Percentiles rank a stretch among this genome's conserved stretches.
These are phyloP conservation scores for Mirounga angustirostris DNA, from an alignment of 2,113 vertebrate species.

Conservation along the genomic window DNA sequence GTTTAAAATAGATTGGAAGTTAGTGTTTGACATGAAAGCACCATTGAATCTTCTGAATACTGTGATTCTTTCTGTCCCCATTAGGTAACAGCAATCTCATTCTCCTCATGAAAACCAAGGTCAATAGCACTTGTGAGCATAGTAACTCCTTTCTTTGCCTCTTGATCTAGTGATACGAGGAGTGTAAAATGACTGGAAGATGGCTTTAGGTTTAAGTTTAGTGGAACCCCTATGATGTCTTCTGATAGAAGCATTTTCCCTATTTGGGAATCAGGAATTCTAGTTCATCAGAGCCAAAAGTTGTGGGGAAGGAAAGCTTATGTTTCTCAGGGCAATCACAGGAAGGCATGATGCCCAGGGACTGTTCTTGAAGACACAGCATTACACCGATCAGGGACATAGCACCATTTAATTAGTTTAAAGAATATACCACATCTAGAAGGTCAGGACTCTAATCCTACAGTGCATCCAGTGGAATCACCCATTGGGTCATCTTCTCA, in stretches of 20 bases:
- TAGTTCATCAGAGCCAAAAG: not conserved
- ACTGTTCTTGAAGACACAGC: not conserved
- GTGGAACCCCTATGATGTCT: not conserved
- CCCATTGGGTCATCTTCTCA: not conserved
- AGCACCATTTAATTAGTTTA: not conserved
- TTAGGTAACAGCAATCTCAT: not conserved
- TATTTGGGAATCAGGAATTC: not conserved
- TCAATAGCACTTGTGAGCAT: not conserved
- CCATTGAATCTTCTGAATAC: not conserved
- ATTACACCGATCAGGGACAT: not conserved
- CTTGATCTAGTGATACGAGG: not conserved
- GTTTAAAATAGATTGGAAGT: not conserved
- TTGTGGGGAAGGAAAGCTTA: not conserved
- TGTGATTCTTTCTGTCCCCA: not conserved
- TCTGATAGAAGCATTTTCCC: not conserved
- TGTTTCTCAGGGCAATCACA: not conserved
- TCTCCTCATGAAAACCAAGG: not conserved
- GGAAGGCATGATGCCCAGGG: not conserved
- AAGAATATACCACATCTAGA: not conserved
- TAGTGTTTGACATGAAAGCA: not conserved
- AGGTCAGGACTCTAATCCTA: not conserved
- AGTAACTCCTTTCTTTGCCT: not conserved
- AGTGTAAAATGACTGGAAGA: not conserved
- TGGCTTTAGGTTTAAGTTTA: not conserved
- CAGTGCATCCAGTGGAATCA: accelerated